Base-by-base conservation (phyloP, 2,797 vertebrate genomes). In the Momotus momota region DNA sequence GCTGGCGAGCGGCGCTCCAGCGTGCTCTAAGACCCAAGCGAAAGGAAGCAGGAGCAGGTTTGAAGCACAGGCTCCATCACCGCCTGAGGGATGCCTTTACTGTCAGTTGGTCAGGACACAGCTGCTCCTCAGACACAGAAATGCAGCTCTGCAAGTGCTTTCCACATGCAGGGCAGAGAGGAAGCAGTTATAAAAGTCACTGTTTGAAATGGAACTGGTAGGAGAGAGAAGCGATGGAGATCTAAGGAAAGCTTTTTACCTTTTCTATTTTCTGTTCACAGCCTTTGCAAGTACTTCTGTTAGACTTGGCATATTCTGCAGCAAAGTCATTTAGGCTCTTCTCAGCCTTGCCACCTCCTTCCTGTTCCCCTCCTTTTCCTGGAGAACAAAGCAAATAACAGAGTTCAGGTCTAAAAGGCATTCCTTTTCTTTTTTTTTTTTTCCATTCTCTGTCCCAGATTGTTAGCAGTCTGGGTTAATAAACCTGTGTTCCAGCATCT, bases 211-310 rank as follows among this genome's bases (percentile, higher is more conserved):
- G 46, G 38, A 86, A 74, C 17, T 21, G 7, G 18, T 48, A 19
- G 26, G 10, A 84, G 79, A 82, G n/a, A 74, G 15, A 69, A 64
- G 35, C 75, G 64, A 77, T 10, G 4, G 25, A 82, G 22, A 93
- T 48, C 33, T 33, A 58, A 23, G 33, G 41, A 57, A 67, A 43
- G 35, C 43, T 49, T 72, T 51, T 90, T 89, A 99, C 99, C 99
- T 99, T 99, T 89, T 99, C 99, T 86, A 99, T 99, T 98, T 99
- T 99, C 97, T 99, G 98, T 74, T 99, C 98, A 40, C 99, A 99
- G 73, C 99, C 99, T 97, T 99, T 99, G 98, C 99, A 99, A 2
- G 98, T 99, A 97, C 99, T 99, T 91, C 99, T 98, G 97, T 99
- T 99, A 18, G 99, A 99, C 95, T 99, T 99, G 58, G 99, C 99